phyloP scores from a whole-genome alignment of 1,140 invertebrate species.

The Asbolus verrucosus region DNA sequence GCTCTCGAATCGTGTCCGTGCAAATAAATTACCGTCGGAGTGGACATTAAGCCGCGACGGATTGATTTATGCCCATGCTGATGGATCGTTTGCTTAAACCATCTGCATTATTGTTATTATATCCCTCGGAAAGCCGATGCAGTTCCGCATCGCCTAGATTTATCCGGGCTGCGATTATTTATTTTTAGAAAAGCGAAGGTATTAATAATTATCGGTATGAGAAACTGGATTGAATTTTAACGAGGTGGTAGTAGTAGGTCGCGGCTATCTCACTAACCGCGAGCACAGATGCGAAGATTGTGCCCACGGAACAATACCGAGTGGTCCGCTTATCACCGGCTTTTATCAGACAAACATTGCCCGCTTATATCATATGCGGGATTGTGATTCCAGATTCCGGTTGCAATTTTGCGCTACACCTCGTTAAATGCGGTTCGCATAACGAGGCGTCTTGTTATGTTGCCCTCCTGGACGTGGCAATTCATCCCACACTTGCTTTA shows the following conservation, averaged over 20 bases:
- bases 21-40: constrained; percentile 11
- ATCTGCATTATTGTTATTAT: constrained; percentile 14
- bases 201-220: constrained; percentile 23
- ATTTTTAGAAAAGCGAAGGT: constrained; percentile 7
- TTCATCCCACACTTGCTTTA: not conserved
- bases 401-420: constrained; percentile 37
- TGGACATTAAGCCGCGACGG: not conserved
- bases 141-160: constrained; percentile 16
- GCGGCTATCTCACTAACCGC: constrained; percentile 21
- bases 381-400: constrained; percentile 37
- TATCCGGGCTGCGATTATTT: constrained; percentile 4
- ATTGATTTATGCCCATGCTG: constrained; percentile 16
- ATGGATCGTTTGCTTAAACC: constrained; percentile 20
- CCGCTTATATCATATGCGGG: constrained; percentile 26
- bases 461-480: not conserved
- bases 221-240: constrained; percentile 38
- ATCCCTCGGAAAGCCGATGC: not conserved
- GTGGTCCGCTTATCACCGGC: constrained; percentile 24
- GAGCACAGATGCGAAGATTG: constrained; percentile 22
- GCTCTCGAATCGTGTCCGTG: not conserved
- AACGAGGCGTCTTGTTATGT: constrained; percentile 13
- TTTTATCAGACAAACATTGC: constrained; percentile 21
- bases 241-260: constrained; percentile 33
- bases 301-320: constrained; percentile 26
- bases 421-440: constrained; percentile 22